These are phyloP conservation scores for Habropoda laboriosa DNA, from an alignment of 1,140 invertebrate genomes.

Conservation along the genomic window DNA sequence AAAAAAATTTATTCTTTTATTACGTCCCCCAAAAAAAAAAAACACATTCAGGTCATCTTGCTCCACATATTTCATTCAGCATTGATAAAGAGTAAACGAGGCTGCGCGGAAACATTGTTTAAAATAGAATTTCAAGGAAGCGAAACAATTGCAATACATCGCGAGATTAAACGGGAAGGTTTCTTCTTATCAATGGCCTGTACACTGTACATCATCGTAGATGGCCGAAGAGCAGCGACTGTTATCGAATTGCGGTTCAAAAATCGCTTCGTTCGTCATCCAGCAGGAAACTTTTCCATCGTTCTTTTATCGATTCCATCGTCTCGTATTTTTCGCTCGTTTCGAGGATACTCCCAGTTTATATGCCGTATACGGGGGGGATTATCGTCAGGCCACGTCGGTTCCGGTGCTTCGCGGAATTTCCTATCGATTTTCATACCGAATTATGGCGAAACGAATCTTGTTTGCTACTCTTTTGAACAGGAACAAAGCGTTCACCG, in stretches of 20 bases:
- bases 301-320: conserved; percentile 21
- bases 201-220: conserved; percentile 10
- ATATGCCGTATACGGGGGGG: neutral
- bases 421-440: conserved; percentile 32
- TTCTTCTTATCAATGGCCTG: conserved; percentile 13
- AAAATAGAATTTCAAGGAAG: neutral
- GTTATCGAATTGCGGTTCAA: conserved; percentile 26
- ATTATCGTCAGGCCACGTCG: conserved; percentile 15
- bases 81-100: too few relatives aligned
- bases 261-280: conserved; percentile 39
- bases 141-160: neutral
- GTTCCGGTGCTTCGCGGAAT: neutral
- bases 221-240: conserved; percentile 2
- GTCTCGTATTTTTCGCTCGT: conserved; percentile 19
- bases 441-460: conserved; percentile 21
- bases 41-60: too few relatives aligned
- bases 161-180: neutral
- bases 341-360: neutral
- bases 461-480: conserved; percentile 34
- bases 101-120: too few relatives aligned
- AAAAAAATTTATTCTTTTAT: too few relatives aligned
- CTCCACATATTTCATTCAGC: too few relatives aligned
- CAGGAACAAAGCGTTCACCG: conserved; percentile 26
- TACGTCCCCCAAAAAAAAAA: too few relatives aligned
- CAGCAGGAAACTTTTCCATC: conserved; percentile 24